Evolutionary conservation across 2,113 vertebrate species (phyloP), one percentile per base, ranked within the genome.

Genomic region (Pituophis catenifer): DNA sequence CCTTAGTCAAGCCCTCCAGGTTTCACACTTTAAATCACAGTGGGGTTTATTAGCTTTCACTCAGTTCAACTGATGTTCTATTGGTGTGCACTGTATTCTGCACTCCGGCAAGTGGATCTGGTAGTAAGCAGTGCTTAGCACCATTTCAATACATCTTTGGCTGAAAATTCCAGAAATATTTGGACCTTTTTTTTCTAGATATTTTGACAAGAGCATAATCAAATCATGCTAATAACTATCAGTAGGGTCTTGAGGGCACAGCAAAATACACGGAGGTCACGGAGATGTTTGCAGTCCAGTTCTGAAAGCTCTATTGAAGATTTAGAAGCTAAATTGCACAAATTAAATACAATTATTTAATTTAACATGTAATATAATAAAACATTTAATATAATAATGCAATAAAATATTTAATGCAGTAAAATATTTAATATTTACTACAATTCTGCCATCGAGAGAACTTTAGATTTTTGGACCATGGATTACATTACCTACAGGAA

Each of bases 41-140:
- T 93, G 89, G 92, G 65, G 75, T 87, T 93, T 93, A 93, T 93
- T 93, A 93, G 53, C 55, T 93, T 90, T 86, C 92, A 86, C 24
- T 86, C 88, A 58, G 29, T 53, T n/a, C 44, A 44, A 70, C 81
- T 81, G 52, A 92, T 62, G 62, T 81, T 88, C 33, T 89, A 50
- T 93, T 93, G 65, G 59, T 90, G 70, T 89, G 55, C 54, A 90
- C 38, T 90, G 44, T 55, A 90, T 86, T 90, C 53, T 44, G 75
- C 65, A 48, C 62, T 38, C 88, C 89, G 92, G 92, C 57, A 92
- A 89, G 62, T 86, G 86, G 17, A n/a, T 12, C 58, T 90, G 11
- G 52, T 86, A 86, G 59, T 59, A 90, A 48, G 44, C 44, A 48
- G 44, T 48, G 44, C 44, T 48, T 48, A 89, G 75, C 55, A 90